A percentile compares a stretch with the other conserved stretches of the same genome.
Conservation (phyloP, 2,888 invertebrate species). For the Chirona hameri region DNA sequence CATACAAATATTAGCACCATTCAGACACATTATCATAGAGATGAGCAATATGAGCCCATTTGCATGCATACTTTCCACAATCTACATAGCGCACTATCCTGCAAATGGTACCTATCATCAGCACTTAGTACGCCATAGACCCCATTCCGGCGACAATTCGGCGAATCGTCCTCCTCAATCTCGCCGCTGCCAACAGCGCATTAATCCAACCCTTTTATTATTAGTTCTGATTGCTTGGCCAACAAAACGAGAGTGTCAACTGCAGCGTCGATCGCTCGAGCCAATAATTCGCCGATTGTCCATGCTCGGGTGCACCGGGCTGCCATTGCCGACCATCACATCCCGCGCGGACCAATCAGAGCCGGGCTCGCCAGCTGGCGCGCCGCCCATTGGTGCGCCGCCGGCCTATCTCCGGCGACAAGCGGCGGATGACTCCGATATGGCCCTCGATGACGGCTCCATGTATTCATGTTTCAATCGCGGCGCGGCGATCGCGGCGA, state of each 20-base stretch:
- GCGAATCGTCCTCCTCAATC: no score
- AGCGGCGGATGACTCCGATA: conserved; percentile 26
- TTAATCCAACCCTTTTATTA: conserved; percentile 12
- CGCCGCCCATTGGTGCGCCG: neutral
- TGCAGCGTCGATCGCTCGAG: conserved; percentile 5
- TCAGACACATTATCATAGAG: no score
- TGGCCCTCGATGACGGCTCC: conserved; percentile 11
- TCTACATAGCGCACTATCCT: no score
- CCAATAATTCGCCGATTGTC: conserved; percentile 28
- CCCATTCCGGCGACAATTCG: no score
- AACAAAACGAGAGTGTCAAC: conserved; percentile 24
- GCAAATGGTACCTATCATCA: no score
- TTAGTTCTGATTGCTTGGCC: conserved; percentile 24
- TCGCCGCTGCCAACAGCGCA: neutral
- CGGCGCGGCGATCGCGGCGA: neutral
- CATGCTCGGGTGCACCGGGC: conserved; percentile 8
- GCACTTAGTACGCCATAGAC: no score
- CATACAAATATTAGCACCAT: no score
- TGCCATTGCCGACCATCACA: neutral
- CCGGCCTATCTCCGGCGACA: conserved; percentile 9
- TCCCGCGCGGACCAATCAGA: neutral
- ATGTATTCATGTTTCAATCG: conserved; percentile 28
- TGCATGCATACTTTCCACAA: no score
- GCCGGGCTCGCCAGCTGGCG: neutral
- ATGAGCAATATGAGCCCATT: no score